Conservation (phyloP, 2,797 vertebrate species). For the Epinephelus coioides region DNA sequence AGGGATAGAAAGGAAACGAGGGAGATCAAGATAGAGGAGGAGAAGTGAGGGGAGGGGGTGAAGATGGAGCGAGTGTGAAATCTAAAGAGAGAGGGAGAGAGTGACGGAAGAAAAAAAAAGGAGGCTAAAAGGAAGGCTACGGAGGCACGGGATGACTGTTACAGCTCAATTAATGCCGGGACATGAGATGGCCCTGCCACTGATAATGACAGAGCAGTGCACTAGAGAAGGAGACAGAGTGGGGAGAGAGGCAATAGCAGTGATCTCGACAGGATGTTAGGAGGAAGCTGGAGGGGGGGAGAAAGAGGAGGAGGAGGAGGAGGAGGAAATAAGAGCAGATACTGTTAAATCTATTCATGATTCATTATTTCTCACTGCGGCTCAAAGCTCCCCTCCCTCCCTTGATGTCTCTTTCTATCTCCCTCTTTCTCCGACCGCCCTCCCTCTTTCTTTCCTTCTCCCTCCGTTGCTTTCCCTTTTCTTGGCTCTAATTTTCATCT, state of each 20-base stretch:
- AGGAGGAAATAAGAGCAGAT: conserved; percentile 82
- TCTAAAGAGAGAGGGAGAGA: conserved; percentile 31
- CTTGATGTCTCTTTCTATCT: conserved; percentile 68
- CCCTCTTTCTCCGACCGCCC: conserved; percentile 8
- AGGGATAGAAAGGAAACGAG: conserved; percentile 20
- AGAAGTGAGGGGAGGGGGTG: conserved; percentile 11
- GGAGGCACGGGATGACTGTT: conserved; percentile 70
- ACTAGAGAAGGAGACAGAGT: conserved; percentile 36
- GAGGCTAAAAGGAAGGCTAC: conserved; percentile 51
- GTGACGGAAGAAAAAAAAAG: conserved; percentile 5
- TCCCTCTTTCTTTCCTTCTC: conserved; percentile 31
- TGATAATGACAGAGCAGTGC: conserved; percentile 73
- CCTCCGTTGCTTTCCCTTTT: conserved; percentile 56
- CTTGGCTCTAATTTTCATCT: conserved; percentile 69
- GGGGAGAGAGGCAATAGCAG: conserved; percentile 59
- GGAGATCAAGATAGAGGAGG: conserved; percentile 18
- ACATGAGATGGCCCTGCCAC: conserved; percentile 75
- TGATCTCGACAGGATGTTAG: conserved; percentile 79
- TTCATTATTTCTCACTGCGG: conserved; percentile 81
- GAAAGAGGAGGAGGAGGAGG: conserved; percentile 19
- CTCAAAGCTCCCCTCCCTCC: conserved; percentile 69
- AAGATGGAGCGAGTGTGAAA: conserved; percentile 34
- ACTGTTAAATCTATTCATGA: conserved; percentile 86
- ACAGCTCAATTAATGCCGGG: conserved; percentile 80
- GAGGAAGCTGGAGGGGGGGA: conserved; percentile 67